A percentile compares a stretch with the other conserved stretches of the same genome.
These are phyloP conservation scores for Hydroisotoma schaefferi DNA, from an alignment of 2,888 invertebrate genomes.

Conservation along the genomic window DNA sequence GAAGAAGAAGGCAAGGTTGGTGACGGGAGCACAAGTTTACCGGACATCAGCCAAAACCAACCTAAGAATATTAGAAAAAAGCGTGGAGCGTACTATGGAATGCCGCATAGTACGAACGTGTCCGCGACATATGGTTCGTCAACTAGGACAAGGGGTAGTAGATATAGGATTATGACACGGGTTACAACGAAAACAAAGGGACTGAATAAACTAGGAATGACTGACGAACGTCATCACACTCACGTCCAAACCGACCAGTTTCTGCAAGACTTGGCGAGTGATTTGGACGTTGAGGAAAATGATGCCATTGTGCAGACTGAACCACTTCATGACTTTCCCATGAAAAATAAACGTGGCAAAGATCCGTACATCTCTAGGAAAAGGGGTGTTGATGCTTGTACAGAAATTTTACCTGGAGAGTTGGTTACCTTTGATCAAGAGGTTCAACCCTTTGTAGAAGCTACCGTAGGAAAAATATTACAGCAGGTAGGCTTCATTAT, in stretches of 20 bases:
- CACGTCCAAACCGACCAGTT: slow-evolving; percentile 85
- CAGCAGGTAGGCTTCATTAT: slow-evolving; percentile 64
- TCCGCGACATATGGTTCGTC: neutral
- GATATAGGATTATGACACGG: slow-evolving; percentile 33
- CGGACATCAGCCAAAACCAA: too few relatives aligned
- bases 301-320: slow-evolving; percentile 47
- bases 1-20: neutral
- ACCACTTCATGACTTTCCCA: slow-evolving; percentile 26
- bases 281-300: slow-evolving; percentile 27
- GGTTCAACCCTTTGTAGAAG: slow-evolving; percentile 83
- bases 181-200: slow-evolving; percentile 22
- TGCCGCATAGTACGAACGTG: too few relatives aligned
- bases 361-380: slow-evolving; percentile 67
- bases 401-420: slow-evolving; percentile 87
- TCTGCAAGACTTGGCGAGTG: slow-evolving; percentile 65
- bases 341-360: neutral
- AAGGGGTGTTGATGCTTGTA: slow-evolving; percentile 72
- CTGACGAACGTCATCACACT: slow-evolving; percentile 78
- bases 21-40: neutral
- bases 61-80: too few relatives aligned
- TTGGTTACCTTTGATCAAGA: slow-evolving; percentile 89
- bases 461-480: slow-evolving; percentile 80
- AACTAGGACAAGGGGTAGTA: slow-evolving; percentile 16
- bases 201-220: slow-evolving; percentile 55
- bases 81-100: neutral